Evolutionary conservation across 1,140 invertebrate species (phyloP), one percentile per base, ranked within the genome.

Genomic region (Panulirus ornatus): DNA sequence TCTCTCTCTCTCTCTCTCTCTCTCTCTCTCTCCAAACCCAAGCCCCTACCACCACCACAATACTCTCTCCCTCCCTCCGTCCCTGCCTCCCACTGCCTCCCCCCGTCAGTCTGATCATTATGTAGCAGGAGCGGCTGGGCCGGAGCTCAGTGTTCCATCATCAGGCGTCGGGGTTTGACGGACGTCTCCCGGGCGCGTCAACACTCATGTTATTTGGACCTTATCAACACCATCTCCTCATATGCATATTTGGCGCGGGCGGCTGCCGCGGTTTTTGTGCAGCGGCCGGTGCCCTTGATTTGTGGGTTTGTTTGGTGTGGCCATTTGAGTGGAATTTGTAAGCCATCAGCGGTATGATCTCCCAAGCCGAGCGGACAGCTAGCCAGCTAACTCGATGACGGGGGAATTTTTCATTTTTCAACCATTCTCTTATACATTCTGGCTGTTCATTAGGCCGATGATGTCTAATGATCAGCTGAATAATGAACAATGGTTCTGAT

Each of bases 181-280:
- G 40, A 30, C 75, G 86, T 81, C 86, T 42, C 40, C 30, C 63
- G 82, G 86, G 82, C 82, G 86, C 76, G 86, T 88, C 86, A 88
- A 88, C 78, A 70, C 66, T 81, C 76, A 47, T 88, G 86, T 88
- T 88, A 88, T 88, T 88, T 88, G 63, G 76, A 34, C 34, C 58
- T 88, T 88, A 88, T 88, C 86, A 88, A 71, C 86, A 81, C 86
- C n/a, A 88, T 82, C 78, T 27, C n/a, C 58, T 70, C 40, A 63
- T 51, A 27, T 70, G 27, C 86, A 82, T 88, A 82, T 71, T 73
- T 58, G 84, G 73, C 22, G 71, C 84, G 47, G 42, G 70, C 51
- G 40, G n/a, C n/a, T 19, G 73, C 6, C n/a, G 34, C 0, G 30
- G 30, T 58, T 76, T 71, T 76, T 86, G 66, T 76, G 22, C 36